Conservation (phyloP, 2,888 invertebrate species). For the Tenthredo notha region DNA sequence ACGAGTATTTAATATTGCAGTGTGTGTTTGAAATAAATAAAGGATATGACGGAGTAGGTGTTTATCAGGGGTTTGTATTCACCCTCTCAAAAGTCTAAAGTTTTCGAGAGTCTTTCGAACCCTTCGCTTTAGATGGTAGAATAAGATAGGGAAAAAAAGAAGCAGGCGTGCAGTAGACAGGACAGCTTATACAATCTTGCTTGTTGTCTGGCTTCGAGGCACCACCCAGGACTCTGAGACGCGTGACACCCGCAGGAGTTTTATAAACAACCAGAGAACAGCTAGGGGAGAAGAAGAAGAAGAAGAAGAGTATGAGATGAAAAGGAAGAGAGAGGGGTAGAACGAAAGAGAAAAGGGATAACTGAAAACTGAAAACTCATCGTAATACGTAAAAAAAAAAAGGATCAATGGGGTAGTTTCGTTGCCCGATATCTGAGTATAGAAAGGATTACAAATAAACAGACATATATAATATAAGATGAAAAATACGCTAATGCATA, state of each 20-base stretch:
- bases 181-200: constrained; percentile 70
- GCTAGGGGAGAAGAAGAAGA: no score
- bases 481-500: neutral
- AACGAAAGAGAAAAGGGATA: constrained; percentile 57
- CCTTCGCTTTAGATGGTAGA: constrained; percentile 63
- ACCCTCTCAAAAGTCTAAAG: neutral
- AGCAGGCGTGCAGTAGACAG: constrained; percentile 70
- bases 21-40: neutral
- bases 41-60: neutral
- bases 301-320: neutral
- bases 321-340: constrained; percentile 11
- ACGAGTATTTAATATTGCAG: no score
- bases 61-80: neutral
- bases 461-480: neutral
- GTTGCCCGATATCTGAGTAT: constrained; percentile 53
- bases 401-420: constrained; percentile 67
- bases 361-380: constrained; percentile 57
- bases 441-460: neutral
- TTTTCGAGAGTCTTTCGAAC: constrained; percentile 22
- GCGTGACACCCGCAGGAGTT: constrained; percentile 51
- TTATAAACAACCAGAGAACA: constrained; percentile 39
- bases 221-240: constrained; percentile 37
- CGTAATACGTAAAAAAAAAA: constrained; percentile 58
- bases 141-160: constrained; percentile 67
- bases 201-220: constrained; percentile 69